Evolutionary conservation across 2,113 vertebrate genomes (phyloP), one percentile per base, ranked within the genome.

Genomic region (Siniperca knerii): DNA sequence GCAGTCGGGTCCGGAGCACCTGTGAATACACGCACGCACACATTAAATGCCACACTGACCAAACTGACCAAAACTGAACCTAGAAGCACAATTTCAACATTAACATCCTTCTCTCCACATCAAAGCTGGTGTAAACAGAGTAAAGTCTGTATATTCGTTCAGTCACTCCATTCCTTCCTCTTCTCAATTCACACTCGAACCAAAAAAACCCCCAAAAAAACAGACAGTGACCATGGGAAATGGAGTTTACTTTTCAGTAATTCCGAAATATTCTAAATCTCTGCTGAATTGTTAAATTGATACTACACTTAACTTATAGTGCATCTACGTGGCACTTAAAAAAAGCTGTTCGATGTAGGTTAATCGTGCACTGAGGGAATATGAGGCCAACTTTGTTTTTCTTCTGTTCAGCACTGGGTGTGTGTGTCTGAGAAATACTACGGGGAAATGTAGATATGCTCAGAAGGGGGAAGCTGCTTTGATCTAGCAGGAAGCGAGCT

Each of bases 1-100:
- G 98, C 98, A 7, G 98, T 99, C 64, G 98, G 98, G 85, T 99
- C 98, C 0, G 98, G 98, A 80, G 98, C 98, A 0, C 98, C 97
- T 99, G 91, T 4, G 42, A 69, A 78, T 6, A 67, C 16, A 52
- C 33, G 76, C 40, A 78, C 9, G 20, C 46, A 70, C 57, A 73
- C 52, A 40, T 35, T 85, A 60, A 83, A 84, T 40, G 40, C 40
- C 42, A 44, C 42, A 44, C 1, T 44, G 42, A 44, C 35, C 35
- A 37, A 2, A 23, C 0, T 9, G 37, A 46, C 15, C 3, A 20
- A 40, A 69, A 33, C 6, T 5, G 18, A 71, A 73, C 8, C 61
- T 11, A 35, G 8, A 21, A 35, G 18, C 18, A 67, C 42, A 70
- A 2, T 71, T 68, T 52, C 29, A 54, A 76, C 67, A 77, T 37